Evolutionary conservation across 2,113 vertebrate species (phyloP).

Genomic region (Pelodiscus sinensis): DNA sequence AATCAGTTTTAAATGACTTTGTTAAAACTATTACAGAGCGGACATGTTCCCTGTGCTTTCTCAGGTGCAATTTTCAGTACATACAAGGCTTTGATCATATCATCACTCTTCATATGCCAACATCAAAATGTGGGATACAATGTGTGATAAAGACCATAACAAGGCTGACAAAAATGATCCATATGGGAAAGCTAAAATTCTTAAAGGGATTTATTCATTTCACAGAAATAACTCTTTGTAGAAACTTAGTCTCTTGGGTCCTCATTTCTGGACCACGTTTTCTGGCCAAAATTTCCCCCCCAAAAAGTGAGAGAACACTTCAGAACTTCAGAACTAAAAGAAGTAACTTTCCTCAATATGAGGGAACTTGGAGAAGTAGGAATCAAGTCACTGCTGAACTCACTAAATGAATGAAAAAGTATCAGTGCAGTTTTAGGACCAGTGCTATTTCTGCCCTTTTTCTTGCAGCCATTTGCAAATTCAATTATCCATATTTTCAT

Average conservation of each 20-base stretch:
- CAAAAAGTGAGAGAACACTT: not conserved
- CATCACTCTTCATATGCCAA: not conserved
- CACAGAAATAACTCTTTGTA: not conserved
- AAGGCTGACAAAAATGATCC: not conserved
- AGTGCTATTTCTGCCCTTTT: not conserved
- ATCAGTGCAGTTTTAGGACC: not conserved
- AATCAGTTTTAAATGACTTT: not conserved
- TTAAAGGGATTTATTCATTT: not conserved
- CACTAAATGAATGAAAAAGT: not conserved
- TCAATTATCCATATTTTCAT: not conserved
- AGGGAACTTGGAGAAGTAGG: not conserved
- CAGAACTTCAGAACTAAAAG: not conserved
- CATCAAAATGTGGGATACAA: not conserved
- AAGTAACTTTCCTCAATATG: not conserved
- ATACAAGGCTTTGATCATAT: not conserved
- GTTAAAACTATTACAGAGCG: not conserved
- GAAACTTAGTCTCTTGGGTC: not conserved
- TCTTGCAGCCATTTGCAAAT: not conserved
- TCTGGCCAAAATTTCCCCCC: no score
- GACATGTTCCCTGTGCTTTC: slow-evolving; percentile 1
- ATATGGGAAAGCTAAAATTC: not conserved
- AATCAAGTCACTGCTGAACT: not conserved
- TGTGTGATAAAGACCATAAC: not conserved
- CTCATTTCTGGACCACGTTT: not conserved
- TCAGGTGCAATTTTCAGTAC: not conserved